phyloP scores from a whole-genome alignment of 1,140 invertebrate species.

The Drosophila mojavensis region DNA sequence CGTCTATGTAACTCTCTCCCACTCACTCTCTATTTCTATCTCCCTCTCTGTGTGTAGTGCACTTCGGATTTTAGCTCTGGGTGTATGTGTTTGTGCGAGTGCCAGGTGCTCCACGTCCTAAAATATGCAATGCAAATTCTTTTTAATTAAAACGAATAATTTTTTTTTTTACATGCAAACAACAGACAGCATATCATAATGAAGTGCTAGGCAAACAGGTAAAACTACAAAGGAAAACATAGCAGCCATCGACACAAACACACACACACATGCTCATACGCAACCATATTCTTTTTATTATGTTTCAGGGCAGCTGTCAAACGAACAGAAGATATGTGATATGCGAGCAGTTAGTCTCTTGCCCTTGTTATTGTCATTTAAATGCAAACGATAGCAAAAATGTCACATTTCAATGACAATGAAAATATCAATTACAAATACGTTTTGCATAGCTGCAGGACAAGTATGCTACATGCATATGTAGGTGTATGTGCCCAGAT shows the following conservation, averaged over 20 bases:
- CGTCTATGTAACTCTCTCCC: no score
- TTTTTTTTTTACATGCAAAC: constrained; percentile 39
- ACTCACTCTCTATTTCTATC: no score
- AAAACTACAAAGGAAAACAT: not conserved
- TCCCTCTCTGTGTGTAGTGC: no score
- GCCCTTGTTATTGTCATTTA: constrained; percentile 31
- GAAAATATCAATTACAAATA: constrained; percentile 59
- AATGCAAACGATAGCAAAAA: constrained; percentile 53
- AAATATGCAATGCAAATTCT: constrained; percentile 61
- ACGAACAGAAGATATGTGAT: not conserved
- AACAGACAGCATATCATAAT: constrained; percentile 35
- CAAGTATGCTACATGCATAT: not conserved
- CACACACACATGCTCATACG: not conserved
- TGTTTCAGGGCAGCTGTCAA: constrained; percentile 37
- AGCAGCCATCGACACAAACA: not conserved
- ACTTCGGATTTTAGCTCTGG: no score
- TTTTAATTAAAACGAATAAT: constrained; percentile 73
- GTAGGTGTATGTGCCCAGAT: not conserved
- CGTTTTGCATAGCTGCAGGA: constrained; percentile 13
- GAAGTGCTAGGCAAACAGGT: constrained; percentile 25
- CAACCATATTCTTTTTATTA: constrained; percentile 11
- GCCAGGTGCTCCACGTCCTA: constrained; percentile 54
- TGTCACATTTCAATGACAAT: constrained; percentile 69
- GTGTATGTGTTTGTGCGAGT: constrained; percentile 5
- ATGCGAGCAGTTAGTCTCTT: constrained; percentile 11